phyloP scores from a whole-genome alignment of 2,797 vertebrate genomes.

The Chromobotia macracanthus region DNA sequence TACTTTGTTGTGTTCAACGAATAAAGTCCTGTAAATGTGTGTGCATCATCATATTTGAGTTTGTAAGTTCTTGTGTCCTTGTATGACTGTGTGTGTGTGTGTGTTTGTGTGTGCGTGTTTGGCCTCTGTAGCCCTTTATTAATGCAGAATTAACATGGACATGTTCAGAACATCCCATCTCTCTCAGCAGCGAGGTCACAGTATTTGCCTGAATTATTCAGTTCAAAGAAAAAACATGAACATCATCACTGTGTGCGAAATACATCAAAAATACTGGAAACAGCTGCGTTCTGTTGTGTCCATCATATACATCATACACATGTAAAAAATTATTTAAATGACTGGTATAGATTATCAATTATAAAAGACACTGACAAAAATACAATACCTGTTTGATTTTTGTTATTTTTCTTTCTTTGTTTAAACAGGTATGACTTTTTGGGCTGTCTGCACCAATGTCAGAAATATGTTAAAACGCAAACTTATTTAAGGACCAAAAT shows the following conservation, averaged over 20 bases:
- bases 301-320: background rate
- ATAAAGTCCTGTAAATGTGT: background rate
- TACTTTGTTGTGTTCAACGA: background rate
- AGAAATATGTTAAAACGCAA: too few species aligned
- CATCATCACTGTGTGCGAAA: slow-evolving; percentile 22
- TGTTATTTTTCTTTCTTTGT: too few species aligned
- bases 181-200: slow-evolving; percentile 21
- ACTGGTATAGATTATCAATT: too few species aligned
- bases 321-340: background rate
- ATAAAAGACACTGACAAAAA: too few species aligned
- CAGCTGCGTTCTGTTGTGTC: background rate
- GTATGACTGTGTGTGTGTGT: background rate
- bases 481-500: too few species aligned
- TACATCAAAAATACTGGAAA: slow-evolving; percentile 23
- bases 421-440: too few species aligned
- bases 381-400: too few species aligned
- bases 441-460: too few species aligned
- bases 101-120: slow-evolving; percentile 10
- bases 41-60: slow-evolving; percentile 23
- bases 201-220: slow-evolving; percentile 41
- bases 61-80: slow-evolving; percentile 20
- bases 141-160: slow-evolving; percentile 41
- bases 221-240: slow-evolving; percentile 30
- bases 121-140: slow-evolving; percentile 34
- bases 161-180: slow-evolving; percentile 43